Conservation (phyloP, 2,888 invertebrate species). For the Spilosoma lubricipeda region DNA sequence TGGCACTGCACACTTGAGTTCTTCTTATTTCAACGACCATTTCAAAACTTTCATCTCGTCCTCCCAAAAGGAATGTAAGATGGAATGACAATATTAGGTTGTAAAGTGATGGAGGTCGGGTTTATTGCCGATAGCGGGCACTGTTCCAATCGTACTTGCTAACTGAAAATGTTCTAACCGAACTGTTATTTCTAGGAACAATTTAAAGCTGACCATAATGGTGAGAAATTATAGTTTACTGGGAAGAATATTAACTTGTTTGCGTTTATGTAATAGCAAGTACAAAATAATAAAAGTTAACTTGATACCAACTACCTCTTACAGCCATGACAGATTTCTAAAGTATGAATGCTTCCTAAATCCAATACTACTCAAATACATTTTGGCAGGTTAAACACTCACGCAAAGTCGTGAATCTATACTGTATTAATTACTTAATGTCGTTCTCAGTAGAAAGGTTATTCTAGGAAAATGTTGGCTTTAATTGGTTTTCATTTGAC, state of each 20-base stretch:
- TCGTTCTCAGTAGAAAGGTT: no score
- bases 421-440: no score
- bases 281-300: not conserved
- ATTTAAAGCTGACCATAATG: not conserved
- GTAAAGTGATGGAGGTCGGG: conserved; percentile 18
- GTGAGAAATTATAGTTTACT: not conserved
- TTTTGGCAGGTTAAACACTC: no score
- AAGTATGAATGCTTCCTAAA: no score
- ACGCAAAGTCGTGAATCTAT: no score
- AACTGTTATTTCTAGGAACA: not conserved
- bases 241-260: not conserved
- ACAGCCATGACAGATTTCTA: no score
- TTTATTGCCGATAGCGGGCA: conserved; percentile 19
- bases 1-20: conserved; percentile 1
- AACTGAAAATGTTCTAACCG: conserved; percentile 11
- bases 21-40: not conserved
- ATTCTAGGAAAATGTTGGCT: no score
- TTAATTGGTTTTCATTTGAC: no score
- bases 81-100: conserved; percentile 20
- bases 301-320: no score
- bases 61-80: conserved; percentile 10
- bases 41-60: conserved; percentile 16
- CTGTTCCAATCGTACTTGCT: conserved; percentile 16
- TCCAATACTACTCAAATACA: no score
- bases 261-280: not conserved